phyloP scores from a whole-genome alignment of 1,140 invertebrate genomes.

The Drosophila pectinifera region DNA sequence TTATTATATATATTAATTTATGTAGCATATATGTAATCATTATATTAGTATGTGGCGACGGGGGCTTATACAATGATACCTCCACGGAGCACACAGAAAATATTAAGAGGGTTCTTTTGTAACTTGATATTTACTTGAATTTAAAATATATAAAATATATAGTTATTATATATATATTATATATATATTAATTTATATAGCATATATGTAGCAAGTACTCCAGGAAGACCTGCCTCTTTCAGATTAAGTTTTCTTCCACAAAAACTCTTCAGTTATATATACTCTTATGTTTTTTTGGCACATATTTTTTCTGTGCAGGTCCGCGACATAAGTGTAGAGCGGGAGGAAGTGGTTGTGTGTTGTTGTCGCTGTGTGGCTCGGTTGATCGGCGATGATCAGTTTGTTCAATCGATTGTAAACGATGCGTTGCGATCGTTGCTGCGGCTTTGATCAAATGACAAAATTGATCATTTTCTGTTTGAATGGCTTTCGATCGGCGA shows the following conservation, averaged over 20 bases:
- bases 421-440: slow-evolving; percentile 82
- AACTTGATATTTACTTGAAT: background rate
- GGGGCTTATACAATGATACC: slow-evolving; percentile 51
- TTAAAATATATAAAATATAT: background rate
- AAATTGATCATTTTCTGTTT: slow-evolving; percentile 85
- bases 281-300: too few species aligned
- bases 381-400: slow-evolving; percentile 74
- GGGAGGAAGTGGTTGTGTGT: slow-evolving; percentile 58
- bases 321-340: slow-evolving; percentile 14
- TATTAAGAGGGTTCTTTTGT: background rate
- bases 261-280: too few species aligned
- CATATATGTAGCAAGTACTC: too few species aligned
- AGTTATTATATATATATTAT: too few species aligned
- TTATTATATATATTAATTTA: too few species aligned
- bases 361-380: slow-evolving; percentile 53
- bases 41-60: slow-evolving; percentile 82
- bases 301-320: slow-evolving; percentile 24
- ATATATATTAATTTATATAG: too few species aligned
- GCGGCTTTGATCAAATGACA: slow-evolving; percentile 84
- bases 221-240: too few species aligned
- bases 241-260: background rate
- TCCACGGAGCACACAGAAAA: slow-evolving; percentile 15
- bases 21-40: too few species aligned
- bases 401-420: slow-evolving; percentile 83
- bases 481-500: slow-evolving; percentile 72